A percentile compares a stretch with the other conserved stretches of the same genome.
These are phyloP conservation scores for Coleophora flavipennella DNA, from an alignment of 2,888 invertebrate species.

Conservation along the genomic window DNA sequence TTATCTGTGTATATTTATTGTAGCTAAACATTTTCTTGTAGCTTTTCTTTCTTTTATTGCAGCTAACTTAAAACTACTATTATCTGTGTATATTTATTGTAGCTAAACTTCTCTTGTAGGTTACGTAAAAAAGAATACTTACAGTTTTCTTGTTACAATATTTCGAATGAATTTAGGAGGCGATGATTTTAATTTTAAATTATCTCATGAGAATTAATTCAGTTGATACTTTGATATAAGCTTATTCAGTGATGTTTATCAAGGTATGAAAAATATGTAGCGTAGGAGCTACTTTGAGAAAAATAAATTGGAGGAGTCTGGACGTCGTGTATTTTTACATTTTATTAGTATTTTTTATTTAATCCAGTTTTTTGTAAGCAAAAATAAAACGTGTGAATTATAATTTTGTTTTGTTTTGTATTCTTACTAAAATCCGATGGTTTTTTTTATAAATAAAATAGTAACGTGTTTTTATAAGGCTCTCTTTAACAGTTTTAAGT, in stretches of 20 bases:
- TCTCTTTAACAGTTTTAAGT: neutral
- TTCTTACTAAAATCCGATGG: slow-evolving; percentile 21
- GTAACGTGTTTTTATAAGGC: slow-evolving; percentile 1
- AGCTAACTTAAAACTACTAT: too few species aligned
- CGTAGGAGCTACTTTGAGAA: neutral
- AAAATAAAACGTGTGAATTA: slow-evolving; percentile 24
- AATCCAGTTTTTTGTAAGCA: slow-evolving; percentile 23
- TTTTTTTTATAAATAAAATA: slow-evolving; percentile 26
- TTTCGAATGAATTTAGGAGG: too few species aligned
- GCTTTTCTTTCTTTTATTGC: too few species aligned
- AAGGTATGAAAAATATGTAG: neutral
- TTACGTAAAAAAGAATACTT: too few species aligned
- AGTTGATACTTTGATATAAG: neutral
- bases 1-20: too few species aligned
- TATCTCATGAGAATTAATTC: too few species aligned
- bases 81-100: too few species aligned
- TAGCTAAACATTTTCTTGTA: too few species aligned
- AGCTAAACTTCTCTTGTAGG: too few species aligned
- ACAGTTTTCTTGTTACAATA: too few species aligned
- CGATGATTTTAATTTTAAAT: too few species aligned
- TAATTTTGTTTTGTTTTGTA: slow-evolving; percentile 17
- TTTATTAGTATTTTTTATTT: slow-evolving; percentile 24
- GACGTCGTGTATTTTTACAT: slow-evolving; percentile 14
- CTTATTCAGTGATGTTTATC: neutral
- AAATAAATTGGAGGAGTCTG: slow-evolving; percentile 15